These are phyloP conservation scores for Lissonota sp. DNA, from an alignment of 2,888 invertebrate genomes.

Conservation along the genomic window DNA sequence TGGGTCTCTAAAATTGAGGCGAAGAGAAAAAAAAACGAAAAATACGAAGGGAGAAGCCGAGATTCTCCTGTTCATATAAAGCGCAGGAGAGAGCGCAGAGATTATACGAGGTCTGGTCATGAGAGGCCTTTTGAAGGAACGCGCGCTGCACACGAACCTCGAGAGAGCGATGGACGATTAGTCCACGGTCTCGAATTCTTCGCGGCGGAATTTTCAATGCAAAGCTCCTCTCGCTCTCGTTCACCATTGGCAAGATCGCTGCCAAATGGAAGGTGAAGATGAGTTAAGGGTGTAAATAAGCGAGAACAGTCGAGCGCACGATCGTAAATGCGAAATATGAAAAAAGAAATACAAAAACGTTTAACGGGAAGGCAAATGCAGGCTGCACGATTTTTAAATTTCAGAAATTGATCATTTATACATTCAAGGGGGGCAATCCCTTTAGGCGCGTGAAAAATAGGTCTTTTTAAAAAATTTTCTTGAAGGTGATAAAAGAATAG, in stretches of 20 bases:
- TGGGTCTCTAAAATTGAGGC: conserved; percentile 39
- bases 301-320: background rate
- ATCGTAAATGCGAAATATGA: conserved; percentile 28
- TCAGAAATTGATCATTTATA: no score
- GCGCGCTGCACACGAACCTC: background rate
- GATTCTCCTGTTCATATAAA: conserved; percentile 35
- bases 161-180: conserved; percentile 42
- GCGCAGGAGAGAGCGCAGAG: conserved; percentile 14
- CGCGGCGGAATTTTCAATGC: conserved; percentile 35
- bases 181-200: conserved; percentile 35
- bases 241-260: conserved; percentile 1
- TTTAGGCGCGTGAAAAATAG: no score
- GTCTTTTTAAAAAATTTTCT: no score
- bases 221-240: background rate
- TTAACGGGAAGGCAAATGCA: background rate
- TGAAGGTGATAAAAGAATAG: no score
- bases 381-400: background rate
- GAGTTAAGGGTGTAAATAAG: background rate
- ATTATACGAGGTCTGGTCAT: conserved; percentile 2
- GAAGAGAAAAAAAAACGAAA: conserved; percentile 16
- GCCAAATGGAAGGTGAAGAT: background rate
- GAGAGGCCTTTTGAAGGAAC: conserved; percentile 24
- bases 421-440: no score
- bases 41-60: conserved; percentile 31
- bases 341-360: background rate